Base-by-base conservation (phyloP, 2,113 vertebrate genomes). In the Garra rufa region DNA sequence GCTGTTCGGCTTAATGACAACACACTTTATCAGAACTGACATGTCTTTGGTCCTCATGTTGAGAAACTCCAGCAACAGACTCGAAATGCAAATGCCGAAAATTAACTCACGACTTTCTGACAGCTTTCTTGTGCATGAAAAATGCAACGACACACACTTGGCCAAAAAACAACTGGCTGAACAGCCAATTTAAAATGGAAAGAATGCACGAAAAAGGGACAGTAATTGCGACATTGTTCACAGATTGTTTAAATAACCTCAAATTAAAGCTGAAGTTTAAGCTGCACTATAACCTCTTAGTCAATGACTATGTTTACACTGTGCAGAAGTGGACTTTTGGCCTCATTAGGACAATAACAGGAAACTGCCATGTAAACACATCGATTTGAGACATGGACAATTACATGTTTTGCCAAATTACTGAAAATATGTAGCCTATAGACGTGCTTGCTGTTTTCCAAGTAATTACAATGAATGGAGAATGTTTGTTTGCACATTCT, bases 241-340 rank as follows among this genome's bases (percentile, higher is more conserved):
- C 38, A 67, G 43, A 67, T 67, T 48, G 59, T 67, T 63, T 48
- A 48, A 80, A 80, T 80, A 67, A 50, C 59, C 78, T 80, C 43
- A 67, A 80, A 80, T 80, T 67, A 67, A 21, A 80, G 59, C 24
- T 34, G 78, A 67, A 67, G 59, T 80, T 67, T 21, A 80, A 80
- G 78, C 6, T 48, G 24, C 43, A 67, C 76, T 79, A 43, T 79
- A 63, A 63, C 41, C 38, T 44, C n/a, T 79, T 19, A 19, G 38
- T 79, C 57, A 79, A 78, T 19, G n/a, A 63, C 38, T 46, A 41
- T 77, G 61, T 65, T 80, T 67, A 50, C 78, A 80, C 59, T 67
- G 26, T 67, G 78, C 43, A 80, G 28, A 30, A n/a, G 43, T 67
- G 43, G 59, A 67, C 61, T 30, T 5, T 65, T 48, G 17, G 24